Evolutionary conservation across 2,113 vertebrate species (phyloP), one percentile per base, ranked within the genome.

Genomic region (Upupa epops): DNA sequence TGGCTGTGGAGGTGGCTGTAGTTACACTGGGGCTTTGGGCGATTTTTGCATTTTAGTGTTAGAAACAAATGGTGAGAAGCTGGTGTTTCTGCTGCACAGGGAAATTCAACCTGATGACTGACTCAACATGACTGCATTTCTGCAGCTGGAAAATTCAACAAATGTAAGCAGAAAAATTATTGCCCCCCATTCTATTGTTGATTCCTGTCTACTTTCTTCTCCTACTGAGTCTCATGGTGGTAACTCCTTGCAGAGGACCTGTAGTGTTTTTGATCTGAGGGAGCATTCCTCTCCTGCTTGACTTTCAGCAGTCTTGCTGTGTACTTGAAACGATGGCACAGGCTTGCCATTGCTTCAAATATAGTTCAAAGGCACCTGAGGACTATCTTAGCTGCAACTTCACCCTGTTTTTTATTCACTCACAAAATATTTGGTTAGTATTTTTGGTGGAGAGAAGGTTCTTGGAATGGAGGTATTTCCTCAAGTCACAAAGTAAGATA

Each of bases 391-490:
- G 56, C 9, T 85, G 83, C 70, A 86, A 52, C 46, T 72, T 89
- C 42, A 69, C 73, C 68, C 46, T 52, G 21, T 63, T 84, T 87
- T 89, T 88, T 9, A 55, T 60, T 78, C 32, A 66, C 76, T 32
- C 63, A 93, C 68, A 86, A 77, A 80, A 49, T 61, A 90, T 51
- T 75, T 92, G 60, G 52, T 90, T 91, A 65, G 34, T n/a, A 31
- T 85, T 84, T 87, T 79, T 13, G 13, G 31, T 2, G 0, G 0
- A 54, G 58, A 72, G 28, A 84, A 89, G 70, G 82, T 69, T 64
- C 21, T 78, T 83, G 63, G 82, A 88, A 86, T 25, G 51, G 63
- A 78, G 83, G 65, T 75, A 58, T 13, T 63, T 19, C 26, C 17
- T 64, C 48, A 68, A 58, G 58, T 82, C 61, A 82, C 34, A 66